Base-by-base conservation (phyloP, 2,888 invertebrate species). In the Thecophora atra region DNA sequence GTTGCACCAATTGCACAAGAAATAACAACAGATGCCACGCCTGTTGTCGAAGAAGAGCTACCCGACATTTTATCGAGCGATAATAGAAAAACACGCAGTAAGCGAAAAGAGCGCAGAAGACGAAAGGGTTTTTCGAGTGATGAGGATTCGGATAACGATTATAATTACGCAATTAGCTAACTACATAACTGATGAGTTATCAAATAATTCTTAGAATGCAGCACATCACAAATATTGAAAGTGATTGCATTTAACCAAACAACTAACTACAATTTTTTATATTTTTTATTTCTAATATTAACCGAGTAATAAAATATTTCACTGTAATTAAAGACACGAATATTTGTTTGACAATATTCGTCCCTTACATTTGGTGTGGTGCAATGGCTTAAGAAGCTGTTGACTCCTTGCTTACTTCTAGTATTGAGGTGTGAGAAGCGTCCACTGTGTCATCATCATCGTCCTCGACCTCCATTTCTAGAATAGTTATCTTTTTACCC, bases 381-480 rank as follows among this genome's bases (percentile, higher is more conserved):
- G 17, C 5, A 47, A 47, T 47, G 15, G 15, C 5, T 69, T 73
- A 78, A 24, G 76, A 77, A 44, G 71, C 69, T 8, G 78, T 79
- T 2, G 86, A 85, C 37, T 85, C 85, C 70, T 85, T 86, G 77
- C 86, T 85, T 17, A 82, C 84, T 26, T 86, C 86, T 19, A 86
- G 66, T 44, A 84, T 80, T 11, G 85, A 84, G 65, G 84, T 82
- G 71, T 86, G 83, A 3, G 86, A 85, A 79, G 85, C 89, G 78
- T 87, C 90, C 5, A 26, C 70, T 51, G 93, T 93, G 70, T 94
- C 93, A 71, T 96, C 96, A 75, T 97, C 97, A 72, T 94, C 94
- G 28, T 95, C 96, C 82, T 97, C 97, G 0, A 92, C 93, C 88
- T 97, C 97, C 92, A 96, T 96, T 85, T 97, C 96, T 83, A 94